phyloP scores from a whole-genome alignment of 2,888 invertebrate genomes.

The Lasioglossum morio region DNA sequence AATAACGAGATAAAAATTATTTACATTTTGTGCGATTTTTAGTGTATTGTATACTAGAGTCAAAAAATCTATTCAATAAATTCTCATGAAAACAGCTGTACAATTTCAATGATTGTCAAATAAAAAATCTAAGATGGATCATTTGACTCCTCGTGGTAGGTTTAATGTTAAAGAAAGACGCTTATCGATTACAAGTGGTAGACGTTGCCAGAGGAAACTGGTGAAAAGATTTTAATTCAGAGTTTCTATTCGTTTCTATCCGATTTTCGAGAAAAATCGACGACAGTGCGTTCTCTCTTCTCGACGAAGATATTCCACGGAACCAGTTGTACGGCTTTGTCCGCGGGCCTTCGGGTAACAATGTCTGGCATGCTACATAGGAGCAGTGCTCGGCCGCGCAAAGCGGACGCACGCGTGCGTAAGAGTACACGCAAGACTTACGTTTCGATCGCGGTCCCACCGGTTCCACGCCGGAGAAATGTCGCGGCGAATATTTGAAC shows the following conservation, averaged over 20 bases:
- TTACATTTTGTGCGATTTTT: no score
- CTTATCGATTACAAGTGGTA: not conserved
- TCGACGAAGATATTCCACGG: conserved; percentile 53
- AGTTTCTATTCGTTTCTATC: not conserved
- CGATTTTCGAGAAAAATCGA: not conserved
- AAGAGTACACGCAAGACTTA: conserved; percentile 31
- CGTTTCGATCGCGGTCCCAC: conserved; percentile 24
- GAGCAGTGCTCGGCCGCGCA: conserved; percentile 34
- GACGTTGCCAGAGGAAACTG: no score
- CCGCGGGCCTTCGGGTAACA: conserved; percentile 71
- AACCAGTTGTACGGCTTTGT: conserved; percentile 76
- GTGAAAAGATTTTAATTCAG: not conserved
- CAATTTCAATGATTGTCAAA: no score
- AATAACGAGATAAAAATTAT: no score
- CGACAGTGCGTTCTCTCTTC: conserved; percentile 41
- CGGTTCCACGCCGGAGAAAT: conserved; percentile 6
- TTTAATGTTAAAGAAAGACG: not conserved
- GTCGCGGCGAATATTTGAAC: conserved; percentile 14
- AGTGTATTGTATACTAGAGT: no score
- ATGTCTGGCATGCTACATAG: conserved; percentile 73
- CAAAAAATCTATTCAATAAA: no score
- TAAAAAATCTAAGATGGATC: no score
- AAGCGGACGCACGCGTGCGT: conserved; percentile 31
- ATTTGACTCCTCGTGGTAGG: no score
- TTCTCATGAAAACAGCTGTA: no score